These are phyloP conservation scores for Festucalex cinctus DNA, from an alignment of 2,113 vertebrate genomes.

Conservation along the genomic window DNA sequence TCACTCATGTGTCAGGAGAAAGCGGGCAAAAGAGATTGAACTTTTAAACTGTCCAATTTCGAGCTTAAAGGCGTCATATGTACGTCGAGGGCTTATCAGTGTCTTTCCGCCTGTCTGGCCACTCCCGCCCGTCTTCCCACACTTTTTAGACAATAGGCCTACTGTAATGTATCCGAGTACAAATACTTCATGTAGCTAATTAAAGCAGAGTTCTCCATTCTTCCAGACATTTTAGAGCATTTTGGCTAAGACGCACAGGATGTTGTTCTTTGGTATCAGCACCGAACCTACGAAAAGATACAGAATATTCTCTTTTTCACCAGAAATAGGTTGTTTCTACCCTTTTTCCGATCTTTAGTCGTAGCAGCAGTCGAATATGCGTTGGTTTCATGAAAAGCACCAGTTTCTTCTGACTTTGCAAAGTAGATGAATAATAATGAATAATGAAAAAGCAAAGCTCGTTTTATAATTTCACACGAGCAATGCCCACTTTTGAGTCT, in stretches of 20 bases:
- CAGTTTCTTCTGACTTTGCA: too few relatives aligned
- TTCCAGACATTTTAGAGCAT: neutral
- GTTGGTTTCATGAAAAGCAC: neutral
- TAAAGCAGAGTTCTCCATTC: neutral
- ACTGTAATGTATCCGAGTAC: neutral
- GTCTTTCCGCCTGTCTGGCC: constrained; percentile 50
- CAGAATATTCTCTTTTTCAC: neutral
- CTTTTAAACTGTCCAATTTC: constrained; percentile 66
- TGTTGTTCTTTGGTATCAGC: neutral
- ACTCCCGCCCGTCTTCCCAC: constrained; percentile 42
- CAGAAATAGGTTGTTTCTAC: neutral
- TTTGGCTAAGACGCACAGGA: neutral
- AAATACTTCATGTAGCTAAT: neutral
- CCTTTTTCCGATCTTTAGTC: neutral
- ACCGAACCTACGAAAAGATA: neutral
- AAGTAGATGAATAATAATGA: too few relatives aligned
- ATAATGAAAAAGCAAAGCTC: too few relatives aligned
- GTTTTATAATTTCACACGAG: too few relatives aligned
- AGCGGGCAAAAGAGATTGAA: constrained; percentile 55
- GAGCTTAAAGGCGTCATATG: constrained; percentile 65
- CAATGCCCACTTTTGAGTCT: too few relatives aligned
- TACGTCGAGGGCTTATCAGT: constrained; percentile 60
- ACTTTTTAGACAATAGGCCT: constrained; percentile 31
- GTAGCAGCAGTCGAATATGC: neutral
- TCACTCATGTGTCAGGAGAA: constrained; percentile 63